phyloP scores from a whole-genome alignment of 2,113 vertebrate species.

The Speoplatyrhinus poulsoni region DNA sequence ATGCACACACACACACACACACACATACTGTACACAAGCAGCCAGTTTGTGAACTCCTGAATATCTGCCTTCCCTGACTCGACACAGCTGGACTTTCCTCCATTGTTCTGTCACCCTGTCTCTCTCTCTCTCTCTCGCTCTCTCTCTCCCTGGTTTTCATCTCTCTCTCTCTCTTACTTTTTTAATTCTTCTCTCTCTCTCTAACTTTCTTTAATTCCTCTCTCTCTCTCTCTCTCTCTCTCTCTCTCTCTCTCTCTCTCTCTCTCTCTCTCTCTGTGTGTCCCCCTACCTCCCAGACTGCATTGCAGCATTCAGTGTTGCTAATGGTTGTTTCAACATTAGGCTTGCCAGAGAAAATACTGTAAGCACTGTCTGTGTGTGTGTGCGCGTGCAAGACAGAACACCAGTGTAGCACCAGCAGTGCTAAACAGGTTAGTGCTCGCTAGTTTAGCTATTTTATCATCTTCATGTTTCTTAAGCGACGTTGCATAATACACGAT shows the following conservation, averaged over 20 bases:
- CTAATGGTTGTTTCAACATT: constrained; percentile 23
- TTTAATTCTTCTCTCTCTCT: no score
- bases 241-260: background rate
- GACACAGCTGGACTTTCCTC: background rate
- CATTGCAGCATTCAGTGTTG: constrained; percentile 32
- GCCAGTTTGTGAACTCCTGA: background rate
- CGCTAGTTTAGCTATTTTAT: no score
- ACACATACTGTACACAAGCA: background rate
- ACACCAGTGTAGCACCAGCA: background rate
- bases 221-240: background rate
- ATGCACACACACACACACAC: background rate
- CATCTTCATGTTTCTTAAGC: no score
- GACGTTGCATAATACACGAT: no score
- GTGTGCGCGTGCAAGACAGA: background rate
- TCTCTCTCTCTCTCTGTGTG: background rate
- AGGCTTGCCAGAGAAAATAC: constrained; percentile 15
- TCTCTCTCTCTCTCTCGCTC: background rate
- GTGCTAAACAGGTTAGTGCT: background rate
- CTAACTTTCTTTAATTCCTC: background rate
- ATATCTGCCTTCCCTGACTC: background rate
- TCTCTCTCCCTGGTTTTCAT: background rate
- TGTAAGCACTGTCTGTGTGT: background rate
- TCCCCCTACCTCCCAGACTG: constrained; percentile 33
- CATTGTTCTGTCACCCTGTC: background rate
- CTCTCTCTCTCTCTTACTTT: background rate